A percentile compares a stretch with the other conserved stretches of the same genome.
phyloP scores from a whole-genome alignment of 2,797 vertebrate genomes.

The Gorsachius magnificus region DNA sequence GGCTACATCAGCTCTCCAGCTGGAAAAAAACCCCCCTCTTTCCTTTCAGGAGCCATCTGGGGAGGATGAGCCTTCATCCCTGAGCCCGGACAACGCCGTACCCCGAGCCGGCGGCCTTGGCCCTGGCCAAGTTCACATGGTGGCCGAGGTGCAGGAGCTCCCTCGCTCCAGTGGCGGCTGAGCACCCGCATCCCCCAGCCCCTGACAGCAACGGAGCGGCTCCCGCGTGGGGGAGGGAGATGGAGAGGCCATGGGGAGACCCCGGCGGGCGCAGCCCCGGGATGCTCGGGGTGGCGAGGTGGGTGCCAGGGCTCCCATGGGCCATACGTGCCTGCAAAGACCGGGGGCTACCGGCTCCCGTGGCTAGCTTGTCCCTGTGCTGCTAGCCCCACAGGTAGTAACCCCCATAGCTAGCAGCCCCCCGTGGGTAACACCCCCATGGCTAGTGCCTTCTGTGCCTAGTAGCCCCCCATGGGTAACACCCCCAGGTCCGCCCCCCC shows the following conservation, averaged over 20 bases:
- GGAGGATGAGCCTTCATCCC: background rate
- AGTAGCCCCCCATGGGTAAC: rapidly evolving
- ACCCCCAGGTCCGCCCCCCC: background rate
- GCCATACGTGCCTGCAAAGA: background rate
- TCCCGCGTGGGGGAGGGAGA: background rate
- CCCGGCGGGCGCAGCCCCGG: background rate
- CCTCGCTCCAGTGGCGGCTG: background rate
- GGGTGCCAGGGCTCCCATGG: rapidly evolving
- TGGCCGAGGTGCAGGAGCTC: background rate
- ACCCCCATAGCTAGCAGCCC: background rate
- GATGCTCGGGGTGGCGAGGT: background rate
- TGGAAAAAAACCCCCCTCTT: background rate
- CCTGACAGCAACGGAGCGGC: background rate
- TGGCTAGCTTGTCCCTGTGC: background rate
- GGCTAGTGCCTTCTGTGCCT: background rate
- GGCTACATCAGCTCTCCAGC: background rate
- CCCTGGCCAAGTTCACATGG: rapidly evolving
- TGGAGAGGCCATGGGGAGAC: background rate
- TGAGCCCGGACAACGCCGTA: background rate
- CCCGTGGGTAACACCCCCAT: background rate
- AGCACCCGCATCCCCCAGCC: background rate
- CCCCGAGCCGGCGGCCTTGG: background rate
- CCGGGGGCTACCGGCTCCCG: rapidly evolving
- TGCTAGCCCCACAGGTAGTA: too few relatives aligned
- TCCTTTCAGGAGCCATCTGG: background rate